Evolutionary conservation across 2,113 vertebrate species (phyloP).

Genomic region (Falco punctatus): DNA sequence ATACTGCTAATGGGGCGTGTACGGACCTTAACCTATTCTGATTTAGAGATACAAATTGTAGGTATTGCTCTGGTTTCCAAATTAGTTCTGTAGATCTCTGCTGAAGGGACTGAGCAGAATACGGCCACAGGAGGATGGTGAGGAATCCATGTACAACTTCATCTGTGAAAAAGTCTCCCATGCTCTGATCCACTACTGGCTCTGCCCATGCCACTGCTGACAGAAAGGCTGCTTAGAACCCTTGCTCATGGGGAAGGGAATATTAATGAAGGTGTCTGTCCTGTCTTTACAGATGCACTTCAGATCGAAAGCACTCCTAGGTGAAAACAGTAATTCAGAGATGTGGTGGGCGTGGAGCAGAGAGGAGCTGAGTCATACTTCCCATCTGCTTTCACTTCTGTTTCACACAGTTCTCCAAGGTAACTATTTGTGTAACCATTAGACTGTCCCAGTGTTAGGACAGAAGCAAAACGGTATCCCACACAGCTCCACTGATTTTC

Average conservation of each 20-base stretch:
- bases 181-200: background rate
- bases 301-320: background rate
- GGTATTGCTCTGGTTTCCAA: background rate
- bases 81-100: background rate
- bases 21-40: background rate
- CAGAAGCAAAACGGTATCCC: background rate
- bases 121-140: background rate
- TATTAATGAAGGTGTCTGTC: background rate
- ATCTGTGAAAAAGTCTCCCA: background rate
- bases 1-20: background rate
- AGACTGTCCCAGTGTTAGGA: background rate
- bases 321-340: background rate
- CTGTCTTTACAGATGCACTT: background rate
- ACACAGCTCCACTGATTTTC: background rate
- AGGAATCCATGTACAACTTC: background rate
- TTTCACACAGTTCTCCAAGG: background rate
- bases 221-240: background rate
- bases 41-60: background rate
- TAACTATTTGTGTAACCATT: background rate
- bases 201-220: background rate
- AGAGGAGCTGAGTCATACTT: background rate
- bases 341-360: background rate
- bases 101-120: background rate
- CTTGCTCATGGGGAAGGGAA: background rate
- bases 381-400: conserved; percentile 14